These are phyloP conservation scores for Dendropsophus ebraccatus DNA, from an alignment of 2,113 vertebrate genomes.

Conservation along the genomic window DNA sequence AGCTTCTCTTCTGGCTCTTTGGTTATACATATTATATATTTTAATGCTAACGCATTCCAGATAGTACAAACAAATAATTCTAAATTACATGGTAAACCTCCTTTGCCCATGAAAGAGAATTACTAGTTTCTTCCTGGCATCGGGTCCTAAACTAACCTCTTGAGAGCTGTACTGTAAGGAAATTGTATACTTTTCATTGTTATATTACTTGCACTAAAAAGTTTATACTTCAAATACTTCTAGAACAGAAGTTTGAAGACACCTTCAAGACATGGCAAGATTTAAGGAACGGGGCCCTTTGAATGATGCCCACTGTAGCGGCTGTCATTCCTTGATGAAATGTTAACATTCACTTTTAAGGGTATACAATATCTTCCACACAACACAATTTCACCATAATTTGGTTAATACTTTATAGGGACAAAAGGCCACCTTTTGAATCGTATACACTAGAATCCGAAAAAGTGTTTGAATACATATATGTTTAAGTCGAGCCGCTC, in stretches of 20 bases:
- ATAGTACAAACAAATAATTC: not conserved
- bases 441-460: constrained; percentile 12
- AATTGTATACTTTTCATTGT: not conserved
- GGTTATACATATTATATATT: not conserved
- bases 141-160: not conserved
- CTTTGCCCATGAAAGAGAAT: not conserved
- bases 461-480: constrained; percentile 14
- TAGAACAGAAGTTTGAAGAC: constrained; percentile 20
- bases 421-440: constrained; percentile 32
- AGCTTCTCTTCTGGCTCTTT: not conserved
- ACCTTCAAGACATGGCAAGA: not conserved
- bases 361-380: not conserved
- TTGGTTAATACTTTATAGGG: constrained; percentile 26
- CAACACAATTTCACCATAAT: constrained; percentile 39
- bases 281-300: not conserved
- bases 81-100: not conserved
- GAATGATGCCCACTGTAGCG: not conserved
- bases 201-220: not conserved
- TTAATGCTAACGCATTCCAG: not conserved
- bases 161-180: not conserved
- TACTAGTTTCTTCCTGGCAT: not conserved
- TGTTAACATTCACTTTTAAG: constrained; percentile 25
- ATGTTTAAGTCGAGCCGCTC: constrained; percentile 27
- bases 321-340: not conserved
- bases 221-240: not conserved